Evolutionary conservation across 35 echinoderm and acorn worm species (phyloP), one percentile per base, ranked within the genome.

Genomic region (Anneissia japonica): DNA sequence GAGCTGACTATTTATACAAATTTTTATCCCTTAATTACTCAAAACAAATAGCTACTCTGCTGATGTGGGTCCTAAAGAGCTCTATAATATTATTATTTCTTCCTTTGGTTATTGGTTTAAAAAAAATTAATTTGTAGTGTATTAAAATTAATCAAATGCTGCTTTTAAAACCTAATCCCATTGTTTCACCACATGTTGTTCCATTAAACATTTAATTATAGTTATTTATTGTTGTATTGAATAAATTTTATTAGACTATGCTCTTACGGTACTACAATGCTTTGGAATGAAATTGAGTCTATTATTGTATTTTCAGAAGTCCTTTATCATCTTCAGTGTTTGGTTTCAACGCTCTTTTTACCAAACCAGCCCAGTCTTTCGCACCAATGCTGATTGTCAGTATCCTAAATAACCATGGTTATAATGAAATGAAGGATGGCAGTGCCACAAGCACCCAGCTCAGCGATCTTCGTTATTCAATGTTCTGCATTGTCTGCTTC

Each of bases 261-360:
- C n/a, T 11, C 5, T 76, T 30, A 11, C 10, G 9, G 10, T 28
- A 76, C 33, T 32, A 7, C 29, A 29, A 5, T 76, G 26, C 7
- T 76, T 10, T 30, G 51, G 21, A 64, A 2, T 64, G 11, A 64
- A 64, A 64, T 9, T 6, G 14, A 4, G 4, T 28, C 26, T 80
- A 32, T 2, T 23, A 75, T 35, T 23, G 74, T 34, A 21, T 19
- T 38, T 39, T 36, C 90, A 99, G 96, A 46, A 82, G 81, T 82
- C 96, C 96, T 64, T 75, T 99, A 38, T 99, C 96, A 40, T 94
- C 92, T 35, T 91, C 86, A 74, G 92, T 99, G 28, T 99, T 94
- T 86, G 96, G 96, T 14, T 93, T 91, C 89, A 99, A 99, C 90
- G 96, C 96, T 21, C 87, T 99, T 9, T 99, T 99, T 76, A 94